A percentile compares a stretch with the other conserved stretches of the same genome.
phyloP scores from a whole-genome alignment of 2,888 invertebrate genomes.

The Drosophila suboccidentalis region DNA sequence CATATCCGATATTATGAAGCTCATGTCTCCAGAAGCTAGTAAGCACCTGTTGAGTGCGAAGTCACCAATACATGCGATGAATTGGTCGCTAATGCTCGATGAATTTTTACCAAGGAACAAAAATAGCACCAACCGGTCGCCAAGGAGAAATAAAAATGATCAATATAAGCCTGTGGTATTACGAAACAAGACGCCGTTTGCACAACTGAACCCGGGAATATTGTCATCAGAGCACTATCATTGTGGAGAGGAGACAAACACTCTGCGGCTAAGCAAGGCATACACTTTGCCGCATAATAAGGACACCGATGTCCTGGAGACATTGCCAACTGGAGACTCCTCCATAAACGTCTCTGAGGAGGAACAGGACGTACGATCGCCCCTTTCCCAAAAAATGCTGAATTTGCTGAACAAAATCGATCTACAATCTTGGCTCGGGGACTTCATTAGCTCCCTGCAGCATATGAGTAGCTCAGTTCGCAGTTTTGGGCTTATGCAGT shows the following conservation, averaged over 20 bases:
- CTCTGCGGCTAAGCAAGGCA: neutral
- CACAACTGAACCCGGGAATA: neutral
- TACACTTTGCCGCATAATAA: slow-evolving; percentile 17
- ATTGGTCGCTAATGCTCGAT: neutral
- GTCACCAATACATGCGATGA: neutral
- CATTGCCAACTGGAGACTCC: neutral
- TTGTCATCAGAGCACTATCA: neutral
- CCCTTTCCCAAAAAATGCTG: neutral
- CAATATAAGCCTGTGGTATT: slow-evolving; percentile 8
- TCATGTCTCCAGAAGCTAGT: neutral
- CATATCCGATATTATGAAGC: neutral
- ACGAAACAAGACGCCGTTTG: neutral
- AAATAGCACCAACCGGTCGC: no score
- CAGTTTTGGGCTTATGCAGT: neutral
- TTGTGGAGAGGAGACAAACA: neutral
- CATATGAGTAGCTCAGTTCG: neutral
- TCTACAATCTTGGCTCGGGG: neutral
- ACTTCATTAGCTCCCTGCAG: neutral
- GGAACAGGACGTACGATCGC: neutral
- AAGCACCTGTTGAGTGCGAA: neutral
- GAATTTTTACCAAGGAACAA: neutral
- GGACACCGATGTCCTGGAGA: neutral
- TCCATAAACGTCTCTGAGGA: neutral
- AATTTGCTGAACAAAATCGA: neutral
- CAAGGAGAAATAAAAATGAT: neutral